Evolutionary conservation across 2,113 vertebrate species (phyloP), one percentile per base, ranked within the genome.

Genomic region (Propithecus coquereli): DNA sequence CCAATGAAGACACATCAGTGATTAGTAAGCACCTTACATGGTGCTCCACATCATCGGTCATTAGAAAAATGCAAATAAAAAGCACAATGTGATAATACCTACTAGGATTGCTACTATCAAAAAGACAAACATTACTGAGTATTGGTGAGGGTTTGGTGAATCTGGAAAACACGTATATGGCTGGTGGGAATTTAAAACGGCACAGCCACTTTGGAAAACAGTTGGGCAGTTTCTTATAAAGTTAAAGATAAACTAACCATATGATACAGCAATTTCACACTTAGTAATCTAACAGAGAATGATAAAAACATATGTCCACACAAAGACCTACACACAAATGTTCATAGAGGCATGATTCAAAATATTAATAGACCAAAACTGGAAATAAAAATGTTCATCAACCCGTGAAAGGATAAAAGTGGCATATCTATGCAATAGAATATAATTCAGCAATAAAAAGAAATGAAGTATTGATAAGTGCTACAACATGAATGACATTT

Each of bases 61-160:
- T 77, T 77, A 83, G 27, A 59, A 85, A 94, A 66, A 84, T 45
- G 10, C 52, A 83, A 86, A 45, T 87, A 32, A 90, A 94, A 94
- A 34, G 30, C 68, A 54, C 37, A 34, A 52, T 17, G 50, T 89
- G 27, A 81, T 81, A 80, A 23, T 6, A 43, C 37, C 32, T 30
- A 59, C 23, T 25, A 81, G 61, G 23, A 52, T 14, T 5, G 10
- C n/a, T 87, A 5, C 71, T 65, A 54, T 40, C 3, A 52, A 88
- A 74, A 73, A 59, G 32, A 34, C 27, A 71, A 63, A 14, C 22
- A 77, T 25, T 11, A 6, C 3, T 40, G 1, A 47, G 8, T 47
- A 50, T 23, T 50, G 50, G n/a, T 30, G 63, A 92, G 14, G 47
- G 5, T 86, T 2, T 65, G 3, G 57, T 61, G 45, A 90, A 37